Percentiles rank a stretch among this genome's conserved stretches.
phyloP scores from a whole-genome alignment of 2,888 invertebrate genomes.

The Melipona bicolor region DNA sequence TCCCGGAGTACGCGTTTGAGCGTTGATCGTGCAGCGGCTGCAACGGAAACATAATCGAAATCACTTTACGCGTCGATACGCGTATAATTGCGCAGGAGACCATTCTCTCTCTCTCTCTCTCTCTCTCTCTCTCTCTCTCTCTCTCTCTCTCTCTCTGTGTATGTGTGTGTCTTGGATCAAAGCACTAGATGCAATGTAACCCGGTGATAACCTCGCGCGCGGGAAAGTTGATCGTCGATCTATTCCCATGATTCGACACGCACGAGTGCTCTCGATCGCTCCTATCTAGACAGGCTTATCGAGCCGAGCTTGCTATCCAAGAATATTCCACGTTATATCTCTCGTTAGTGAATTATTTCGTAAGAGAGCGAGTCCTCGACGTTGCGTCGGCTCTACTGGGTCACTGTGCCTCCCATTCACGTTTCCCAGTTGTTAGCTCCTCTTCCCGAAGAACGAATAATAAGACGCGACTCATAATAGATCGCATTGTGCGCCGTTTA shows the following conservation, averaged over 20 bases:
- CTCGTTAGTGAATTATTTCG: conserved; percentile 48
- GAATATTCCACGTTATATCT: conserved; percentile 32
- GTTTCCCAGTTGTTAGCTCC: background rate
- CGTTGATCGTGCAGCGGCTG: conserved; percentile 76
- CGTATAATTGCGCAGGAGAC: conserved; percentile 8
- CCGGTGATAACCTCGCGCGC: conserved; percentile 59
- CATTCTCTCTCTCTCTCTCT: background rate
- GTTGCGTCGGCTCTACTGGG: background rate
- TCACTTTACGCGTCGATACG: conserved; percentile 34
- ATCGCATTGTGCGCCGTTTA: background rate
- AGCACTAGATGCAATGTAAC: conserved; percentile 37
- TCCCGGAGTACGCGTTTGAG: conserved; percentile 64
- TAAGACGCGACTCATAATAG: conserved; percentile 1
- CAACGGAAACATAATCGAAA: conserved; percentile 57
- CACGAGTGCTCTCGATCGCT: conserved; percentile 60
- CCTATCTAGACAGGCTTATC: conserved; percentile 47
- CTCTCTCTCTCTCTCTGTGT: no score
- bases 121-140: background rate
- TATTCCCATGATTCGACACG: conserved; percentile 70
- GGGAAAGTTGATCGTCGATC: conserved; percentile 59
- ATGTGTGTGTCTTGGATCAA: background rate
- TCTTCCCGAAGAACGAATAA: conserved; percentile 6
- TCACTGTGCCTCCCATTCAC: conserved; percentile 25
- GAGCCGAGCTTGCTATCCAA: conserved; percentile 12
- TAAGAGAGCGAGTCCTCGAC: background rate